Conservation (phyloP, 2,113 vertebrate species). For the Lethenteron camtschaticum region DNA sequence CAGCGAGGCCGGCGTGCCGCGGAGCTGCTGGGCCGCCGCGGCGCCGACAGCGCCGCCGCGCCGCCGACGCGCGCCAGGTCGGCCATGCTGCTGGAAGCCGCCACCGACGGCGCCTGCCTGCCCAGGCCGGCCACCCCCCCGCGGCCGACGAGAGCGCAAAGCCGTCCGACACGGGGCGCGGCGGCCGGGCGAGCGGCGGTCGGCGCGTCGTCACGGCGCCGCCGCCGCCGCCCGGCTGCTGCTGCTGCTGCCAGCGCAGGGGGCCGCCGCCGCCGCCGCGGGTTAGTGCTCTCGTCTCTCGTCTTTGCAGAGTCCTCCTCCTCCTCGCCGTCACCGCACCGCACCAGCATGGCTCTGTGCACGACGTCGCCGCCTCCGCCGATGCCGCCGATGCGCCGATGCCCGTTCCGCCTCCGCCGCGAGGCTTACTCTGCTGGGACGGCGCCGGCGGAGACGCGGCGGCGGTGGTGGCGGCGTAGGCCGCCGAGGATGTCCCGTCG, state of each 20-base stretch:
- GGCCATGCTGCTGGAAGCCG: slow-evolving; percentile 6
- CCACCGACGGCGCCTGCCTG: slow-evolving; percentile 27
- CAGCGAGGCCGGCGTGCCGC: too few relatives aligned
- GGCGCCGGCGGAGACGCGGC: slow-evolving; percentile 56
- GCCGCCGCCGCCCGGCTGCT: slow-evolving; percentile 18
- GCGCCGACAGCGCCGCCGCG: neutral
- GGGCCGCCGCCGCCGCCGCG: slow-evolving; percentile 25
- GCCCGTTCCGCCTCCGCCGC: neutral
- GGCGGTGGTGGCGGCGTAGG: slow-evolving; percentile 16
- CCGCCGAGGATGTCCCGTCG: too few relatives aligned
- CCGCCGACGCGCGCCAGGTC: neutral
- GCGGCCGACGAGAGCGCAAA: slow-evolving; percentile 65
- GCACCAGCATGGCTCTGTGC: slow-evolving; percentile 50
- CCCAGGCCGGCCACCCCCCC: slow-evolving; percentile 13
- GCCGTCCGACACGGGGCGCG: slow-evolving; percentile 66
- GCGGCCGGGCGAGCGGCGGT: slow-evolving; percentile 42
- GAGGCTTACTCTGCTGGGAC: slow-evolving; percentile 40
- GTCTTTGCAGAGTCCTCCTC: too few relatives aligned
- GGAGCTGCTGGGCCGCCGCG: too few relatives aligned
- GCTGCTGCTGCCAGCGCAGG: slow-evolving; percentile 17
- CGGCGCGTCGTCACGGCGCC: slow-evolving; percentile 30
- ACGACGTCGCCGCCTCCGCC: too few relatives aligned
- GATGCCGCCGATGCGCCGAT: too few relatives aligned
- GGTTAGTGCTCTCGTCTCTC: too few relatives aligned
- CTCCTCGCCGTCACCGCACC: slow-evolving; percentile 53